Evolutionary conservation across 2,888 invertebrate species (phyloP).

Genomic region (Eumacrocentrus americanus): DNA sequence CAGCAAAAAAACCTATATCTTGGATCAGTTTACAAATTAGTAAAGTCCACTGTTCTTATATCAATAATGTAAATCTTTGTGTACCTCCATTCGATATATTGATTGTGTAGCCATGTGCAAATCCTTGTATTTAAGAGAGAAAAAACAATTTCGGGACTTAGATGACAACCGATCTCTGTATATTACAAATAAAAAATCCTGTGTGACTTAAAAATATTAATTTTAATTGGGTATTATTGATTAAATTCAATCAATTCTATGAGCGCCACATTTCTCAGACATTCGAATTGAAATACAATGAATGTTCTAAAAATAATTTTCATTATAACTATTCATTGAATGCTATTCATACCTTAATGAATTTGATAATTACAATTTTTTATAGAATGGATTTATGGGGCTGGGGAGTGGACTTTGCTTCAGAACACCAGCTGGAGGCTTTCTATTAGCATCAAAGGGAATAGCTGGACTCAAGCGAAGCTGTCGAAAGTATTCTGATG

Average conservation of each 20-base stretch:
- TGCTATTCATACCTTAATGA: constrained; percentile 19
- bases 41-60: constrained; percentile 26
- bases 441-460: constrained; percentile 75
- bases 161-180: not conserved
- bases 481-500: constrained; percentile 75
- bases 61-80: constrained; percentile 32
- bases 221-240: too few relatives aligned
- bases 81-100: constrained; percentile 13
- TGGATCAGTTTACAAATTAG: constrained; percentile 37
- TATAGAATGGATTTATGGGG: constrained; percentile 81
- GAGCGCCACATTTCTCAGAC: not conserved
- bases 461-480: constrained; percentile 75
- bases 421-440: constrained; percentile 75
- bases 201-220: not conserved
- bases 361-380: constrained; percentile 51
- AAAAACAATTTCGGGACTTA: not conserved
- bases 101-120: constrained; percentile 1
- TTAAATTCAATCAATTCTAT: too few relatives aligned
- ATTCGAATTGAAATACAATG: not conserved
- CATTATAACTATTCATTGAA: not conserved
- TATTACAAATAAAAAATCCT: not conserved
- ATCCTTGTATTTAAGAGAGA: not conserved
- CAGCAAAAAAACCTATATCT: constrained; percentile 32
- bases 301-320: not conserved
- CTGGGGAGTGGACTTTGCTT: constrained; percentile 72